Base-by-base conservation (phyloP, 2,113 vertebrate species). In the Entosphenus tridentatus region DNA sequence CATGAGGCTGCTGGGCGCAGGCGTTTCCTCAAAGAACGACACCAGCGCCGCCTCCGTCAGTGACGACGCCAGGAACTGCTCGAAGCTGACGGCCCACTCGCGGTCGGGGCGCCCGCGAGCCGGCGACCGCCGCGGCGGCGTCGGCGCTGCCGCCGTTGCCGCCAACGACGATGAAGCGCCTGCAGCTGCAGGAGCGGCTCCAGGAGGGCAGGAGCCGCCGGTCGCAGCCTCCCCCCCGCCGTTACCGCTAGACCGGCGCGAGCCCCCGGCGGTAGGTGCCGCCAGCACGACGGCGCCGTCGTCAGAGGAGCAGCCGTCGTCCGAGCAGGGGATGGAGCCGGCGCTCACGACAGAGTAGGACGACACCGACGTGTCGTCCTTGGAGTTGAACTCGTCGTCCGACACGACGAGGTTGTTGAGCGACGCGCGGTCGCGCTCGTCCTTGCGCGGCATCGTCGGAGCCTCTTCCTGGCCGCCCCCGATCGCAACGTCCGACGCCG, bases 61-160 rank as follows among this genome's bases (percentile, higher is more conserved):
- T 79, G 96, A 73, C 2, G 93, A 98, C 2, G 93, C 93, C 70
- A 98, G 78, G 72, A 96, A 86, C 81, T 98, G 93, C 80, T 96
- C 89, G 0, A 98, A 96, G 71, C 85, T 87, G 76, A 96, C 89
- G 7, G 88, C 87, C 93, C 93, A 96, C 76, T 95, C 89, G 0
- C 76, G 77, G 71, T 98, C 91, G 12, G 85, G 78, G 1, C 78
- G 71, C 57, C 85, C 86, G 57, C 82, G 89, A 69, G 83, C 78
- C 2, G 80, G 82, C 8, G 10, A 18, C 18, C 18, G 62, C n/a
- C 18, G n/a, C 18, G 62, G 18, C 18, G 62, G 62, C 62, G 10
- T 65, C 62, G 18, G 8, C 62, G 18, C 18, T 65, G n/a, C 62
- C 14, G 14, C 14, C n/a, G 62, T 65, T 18, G 62, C n/a, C 2